phyloP scores from a whole-genome alignment of 1,140 invertebrate genomes.

The Leguminivora glycinivorella region DNA sequence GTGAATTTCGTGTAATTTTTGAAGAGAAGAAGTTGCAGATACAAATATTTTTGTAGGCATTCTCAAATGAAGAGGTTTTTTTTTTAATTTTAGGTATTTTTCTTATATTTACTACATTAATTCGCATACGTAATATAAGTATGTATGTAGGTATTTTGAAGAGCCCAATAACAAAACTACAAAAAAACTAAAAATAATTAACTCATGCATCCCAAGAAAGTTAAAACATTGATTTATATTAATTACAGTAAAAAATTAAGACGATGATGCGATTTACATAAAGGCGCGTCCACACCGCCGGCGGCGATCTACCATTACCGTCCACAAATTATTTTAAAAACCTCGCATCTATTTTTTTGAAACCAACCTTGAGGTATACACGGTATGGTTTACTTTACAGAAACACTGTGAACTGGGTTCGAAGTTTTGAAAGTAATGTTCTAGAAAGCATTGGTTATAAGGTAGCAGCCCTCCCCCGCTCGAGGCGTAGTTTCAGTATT shows the following conservation, averaged over 20 bases:
- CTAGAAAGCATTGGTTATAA: constrained; percentile 27
- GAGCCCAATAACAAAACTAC: neutral
- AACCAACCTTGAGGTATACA: neutral
- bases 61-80: too few relatives aligned
- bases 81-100: too few relatives aligned
- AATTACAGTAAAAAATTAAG: constrained; percentile 27
- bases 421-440: neutral
- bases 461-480: constrained; percentile 31
- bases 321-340: neutral
- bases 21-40: too few relatives aligned
- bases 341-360: neutral
- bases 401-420: neutral
- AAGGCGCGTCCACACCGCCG: constrained; percentile 42
- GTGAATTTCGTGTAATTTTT: too few relatives aligned
- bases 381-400: neutral
- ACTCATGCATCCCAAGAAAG: neutral
- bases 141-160: too few relatives aligned
- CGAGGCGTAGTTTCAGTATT: constrained; percentile 17
- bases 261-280: constrained; percentile 30
- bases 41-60: too few relatives aligned
- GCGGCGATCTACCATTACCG: constrained; percentile 30
- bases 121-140: too few relatives aligned
- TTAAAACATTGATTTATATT: constrained; percentile 23
- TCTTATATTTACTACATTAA: too few relatives aligned
- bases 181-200: neutral